A percentile compares a stretch with the other conserved stretches of the same genome.
phyloP scores from a whole-genome alignment of 1,140 invertebrate species.

The Steinernema khuongi region DNA sequence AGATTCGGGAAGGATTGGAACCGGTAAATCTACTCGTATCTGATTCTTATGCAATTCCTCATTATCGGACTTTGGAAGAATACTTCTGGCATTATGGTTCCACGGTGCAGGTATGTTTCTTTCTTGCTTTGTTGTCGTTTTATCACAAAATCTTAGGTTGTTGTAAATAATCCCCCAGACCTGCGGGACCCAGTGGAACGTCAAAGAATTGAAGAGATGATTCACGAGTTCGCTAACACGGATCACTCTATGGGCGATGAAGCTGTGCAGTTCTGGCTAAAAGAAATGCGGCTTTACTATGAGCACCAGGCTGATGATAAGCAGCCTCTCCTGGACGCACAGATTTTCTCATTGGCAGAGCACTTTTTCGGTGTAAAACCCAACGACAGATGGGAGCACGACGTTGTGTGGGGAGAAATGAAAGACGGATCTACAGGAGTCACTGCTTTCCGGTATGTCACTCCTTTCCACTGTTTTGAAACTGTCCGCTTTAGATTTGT shows the following conservation, averaged over 20 bases:
- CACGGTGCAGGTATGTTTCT: constrained; percentile 32
- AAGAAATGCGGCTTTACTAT: constrained; percentile 77
- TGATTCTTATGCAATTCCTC: constrained; percentile 43
- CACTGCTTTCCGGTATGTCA: constrained; percentile 25
- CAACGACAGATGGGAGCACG: constrained; percentile 29
- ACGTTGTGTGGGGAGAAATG: constrained; percentile 31
- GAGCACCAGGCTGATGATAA: constrained; percentile 71
- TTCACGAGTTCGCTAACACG: constrained; percentile 72
- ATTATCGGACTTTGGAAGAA: constrained; percentile 38
- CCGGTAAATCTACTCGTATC: constrained; percentile 40
- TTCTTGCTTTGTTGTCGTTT: neutral
- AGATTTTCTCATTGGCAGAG: constrained; percentile 32
- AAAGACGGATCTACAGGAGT: constrained; percentile 15
- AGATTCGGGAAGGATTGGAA: constrained; percentile 58
- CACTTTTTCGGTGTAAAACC: constrained; percentile 29
- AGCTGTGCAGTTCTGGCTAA: constrained; percentile 82
- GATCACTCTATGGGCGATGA: constrained; percentile 69
- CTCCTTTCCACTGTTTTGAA: constrained; percentile 20
- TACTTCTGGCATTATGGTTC: constrained; percentile 44
- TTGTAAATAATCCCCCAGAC: constrained; percentile 72
- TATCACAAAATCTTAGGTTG: constrained; percentile 29
- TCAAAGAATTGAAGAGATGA: constrained; percentile 72
- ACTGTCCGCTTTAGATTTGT: constrained; percentile 69
- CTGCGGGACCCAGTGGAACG: constrained; percentile 76
- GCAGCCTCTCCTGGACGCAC: constrained; percentile 61